Conservation (phyloP, 2,888 invertebrate species). For the Aricia artaxerxes region DNA sequence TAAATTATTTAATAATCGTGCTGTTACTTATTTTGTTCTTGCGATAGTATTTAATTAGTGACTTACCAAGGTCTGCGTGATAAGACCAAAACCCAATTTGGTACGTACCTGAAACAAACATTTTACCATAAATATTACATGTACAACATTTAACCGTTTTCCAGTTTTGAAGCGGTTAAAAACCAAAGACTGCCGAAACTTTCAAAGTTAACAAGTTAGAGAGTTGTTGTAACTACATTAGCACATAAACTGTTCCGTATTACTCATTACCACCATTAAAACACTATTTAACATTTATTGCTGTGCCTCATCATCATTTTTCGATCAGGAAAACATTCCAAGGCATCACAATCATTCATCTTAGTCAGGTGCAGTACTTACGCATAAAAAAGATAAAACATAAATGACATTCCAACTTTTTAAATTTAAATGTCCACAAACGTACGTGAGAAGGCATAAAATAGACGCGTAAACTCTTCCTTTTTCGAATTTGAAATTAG, state of each 20-base stretch:
- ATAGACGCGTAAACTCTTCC: slow-evolving; percentile 22
- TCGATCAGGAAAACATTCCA: background rate
- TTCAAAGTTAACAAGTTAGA: slow-evolving; percentile 19
- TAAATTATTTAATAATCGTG: too few relatives aligned
- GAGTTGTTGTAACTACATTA: background rate
- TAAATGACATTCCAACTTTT: slow-evolving; percentile 25
- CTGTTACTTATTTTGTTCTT: background rate
- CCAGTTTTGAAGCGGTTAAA: too few relatives aligned
- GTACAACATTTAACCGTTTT: too few relatives aligned
- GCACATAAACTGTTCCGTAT: background rate
- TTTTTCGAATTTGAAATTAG: slow-evolving; percentile 29
- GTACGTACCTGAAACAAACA: slow-evolving; percentile 2
- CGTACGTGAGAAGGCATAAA: slow-evolving; percentile 28
- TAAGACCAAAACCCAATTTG: background rate
- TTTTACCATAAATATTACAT: too few relatives aligned
- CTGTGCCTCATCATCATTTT: background rate
- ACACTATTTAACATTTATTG: background rate
- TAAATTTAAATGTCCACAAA: slow-evolving; percentile 19
- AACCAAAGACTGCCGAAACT: background rate
- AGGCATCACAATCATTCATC: slow-evolving; percentile 24
- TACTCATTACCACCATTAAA: background rate
- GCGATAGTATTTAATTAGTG: background rate
- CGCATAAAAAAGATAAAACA: slow-evolving; percentile 11
- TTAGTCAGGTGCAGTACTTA: slow-evolving; percentile 18
- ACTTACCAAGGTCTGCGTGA: background rate